Conservation (phyloP, 1,140 invertebrate species). For the Hylaeus anthracinus region DNA sequence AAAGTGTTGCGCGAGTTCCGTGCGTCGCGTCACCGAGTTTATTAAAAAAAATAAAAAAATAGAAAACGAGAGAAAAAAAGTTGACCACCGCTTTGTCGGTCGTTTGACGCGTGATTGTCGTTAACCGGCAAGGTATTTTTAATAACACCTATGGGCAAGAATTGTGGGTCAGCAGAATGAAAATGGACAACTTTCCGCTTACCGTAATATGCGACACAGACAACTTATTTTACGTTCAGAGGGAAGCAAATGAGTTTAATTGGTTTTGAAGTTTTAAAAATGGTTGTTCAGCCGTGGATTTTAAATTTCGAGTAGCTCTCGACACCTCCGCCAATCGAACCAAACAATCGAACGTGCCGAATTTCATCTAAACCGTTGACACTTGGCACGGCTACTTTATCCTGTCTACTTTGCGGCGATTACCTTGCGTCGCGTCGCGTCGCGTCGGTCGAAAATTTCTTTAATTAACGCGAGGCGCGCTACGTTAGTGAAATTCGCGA, state of each 20-base stretch:
- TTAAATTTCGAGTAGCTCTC: constrained; percentile 29
- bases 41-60: constrained; percentile 7
- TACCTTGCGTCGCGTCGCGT: not conserved
- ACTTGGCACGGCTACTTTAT: not conserved
- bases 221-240: no score
- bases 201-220: no score
- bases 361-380: not conserved
- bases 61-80: not conserved
- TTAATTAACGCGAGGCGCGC: constrained; percentile 16
- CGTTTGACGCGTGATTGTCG: not conserved
- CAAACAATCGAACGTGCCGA: not conserved
- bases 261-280: constrained; percentile 48
- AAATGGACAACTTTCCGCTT: no score
- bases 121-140: not conserved
- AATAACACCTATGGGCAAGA: not conserved
- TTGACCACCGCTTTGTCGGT: not conserved
- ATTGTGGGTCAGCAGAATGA: no score
- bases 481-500: constrained; percentile 1
- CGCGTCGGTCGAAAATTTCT: not conserved
- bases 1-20: constrained; percentile 2
- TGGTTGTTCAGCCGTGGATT: constrained; percentile 36
- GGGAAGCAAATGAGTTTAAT: constrained; percentile 21
- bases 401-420: not conserved
- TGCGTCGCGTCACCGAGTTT: not conserved
- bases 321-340: constrained; percentile 6